A percentile compares a stretch with the other conserved stretches of the same genome.
Conservation (phyloP, 2,113 vertebrate species). For the Lepidothrix coronata region DNA sequence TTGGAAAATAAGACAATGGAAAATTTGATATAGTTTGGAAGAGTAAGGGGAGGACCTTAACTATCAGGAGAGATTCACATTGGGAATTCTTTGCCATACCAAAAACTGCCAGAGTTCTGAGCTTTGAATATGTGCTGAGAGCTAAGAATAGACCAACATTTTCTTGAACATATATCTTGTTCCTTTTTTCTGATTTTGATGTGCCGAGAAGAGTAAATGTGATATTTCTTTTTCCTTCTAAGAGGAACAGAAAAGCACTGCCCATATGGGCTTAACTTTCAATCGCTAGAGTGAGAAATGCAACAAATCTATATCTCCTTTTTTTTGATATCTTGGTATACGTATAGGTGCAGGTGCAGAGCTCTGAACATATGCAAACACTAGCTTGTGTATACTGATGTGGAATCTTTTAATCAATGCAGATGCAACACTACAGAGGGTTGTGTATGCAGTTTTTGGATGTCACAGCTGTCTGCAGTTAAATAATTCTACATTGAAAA, state of each 20-base stretch:
- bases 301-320: neutral
- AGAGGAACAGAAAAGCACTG: neutral
- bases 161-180: neutral
- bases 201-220: neutral
- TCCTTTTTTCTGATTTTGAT: neutral
- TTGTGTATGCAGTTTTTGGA: neutral
- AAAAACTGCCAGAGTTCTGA: neutral
- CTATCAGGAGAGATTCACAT: neutral
- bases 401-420: neutral
- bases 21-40: neutral
- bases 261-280: neutral
- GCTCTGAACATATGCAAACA: neutral
- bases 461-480: slow-evolving; percentile 10
- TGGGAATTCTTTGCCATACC: neutral
- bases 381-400: neutral
- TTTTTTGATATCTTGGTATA: neutral
- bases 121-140: neutral
- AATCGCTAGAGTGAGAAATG: neutral
- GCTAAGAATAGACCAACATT: neutral
- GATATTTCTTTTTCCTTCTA: neutral
- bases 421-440: neutral
- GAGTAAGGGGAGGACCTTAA: neutral
- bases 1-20: neutral
- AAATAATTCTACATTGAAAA: neutral
- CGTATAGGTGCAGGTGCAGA: neutral